A percentile compares a stretch with the other conserved stretches of the same genome.
Conservation (phyloP, 2,113 vertebrate species). For the Colius striatus region DNA sequence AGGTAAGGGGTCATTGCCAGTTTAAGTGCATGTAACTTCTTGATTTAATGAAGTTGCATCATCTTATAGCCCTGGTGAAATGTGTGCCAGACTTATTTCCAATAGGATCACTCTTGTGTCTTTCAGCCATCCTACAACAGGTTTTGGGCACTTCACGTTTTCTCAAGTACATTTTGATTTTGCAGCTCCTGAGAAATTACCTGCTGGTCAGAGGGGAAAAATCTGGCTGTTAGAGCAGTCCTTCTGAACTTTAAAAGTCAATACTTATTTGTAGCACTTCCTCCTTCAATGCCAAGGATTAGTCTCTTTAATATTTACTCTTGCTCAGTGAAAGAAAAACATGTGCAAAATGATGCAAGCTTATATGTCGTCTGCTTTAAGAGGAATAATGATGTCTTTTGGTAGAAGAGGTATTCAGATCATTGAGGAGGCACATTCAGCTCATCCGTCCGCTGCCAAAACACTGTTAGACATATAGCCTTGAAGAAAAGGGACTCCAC, state of each 20-base stretch:
- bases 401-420: slow-evolving; percentile 57
- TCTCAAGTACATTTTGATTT: not conserved
- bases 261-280: slow-evolving; percentile 54
- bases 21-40: slow-evolving; percentile 59
- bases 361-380: slow-evolving; percentile 41
- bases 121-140: not conserved
- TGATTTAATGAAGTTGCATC: slow-evolving; percentile 69
- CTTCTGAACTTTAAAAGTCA: slow-evolving; percentile 57
- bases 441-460: slow-evolving; percentile 63
- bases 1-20: slow-evolving; percentile 66
- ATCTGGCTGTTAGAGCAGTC: not conserved
- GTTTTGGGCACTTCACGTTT: not conserved
- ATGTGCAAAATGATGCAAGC: slow-evolving; percentile 56
- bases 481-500: slow-evolving; percentile 60
- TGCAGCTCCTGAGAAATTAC: not conserved
- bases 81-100: slow-evolving; percentile 27
- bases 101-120: not conserved
- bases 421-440: slow-evolving; percentile 45
- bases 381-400: slow-evolving; percentile 49
- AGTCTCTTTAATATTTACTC: slow-evolving; percentile 54
- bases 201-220: not conserved
- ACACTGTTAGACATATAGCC: slow-evolving; percentile 43
- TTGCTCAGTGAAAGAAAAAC: slow-evolving; percentile 61
- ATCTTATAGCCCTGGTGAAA: slow-evolving; percentile 41
- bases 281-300: slow-evolving; percentile 62